Conservation (phyloP, 1,140 invertebrate genomes). For the Calosoma granatense region DNA sequence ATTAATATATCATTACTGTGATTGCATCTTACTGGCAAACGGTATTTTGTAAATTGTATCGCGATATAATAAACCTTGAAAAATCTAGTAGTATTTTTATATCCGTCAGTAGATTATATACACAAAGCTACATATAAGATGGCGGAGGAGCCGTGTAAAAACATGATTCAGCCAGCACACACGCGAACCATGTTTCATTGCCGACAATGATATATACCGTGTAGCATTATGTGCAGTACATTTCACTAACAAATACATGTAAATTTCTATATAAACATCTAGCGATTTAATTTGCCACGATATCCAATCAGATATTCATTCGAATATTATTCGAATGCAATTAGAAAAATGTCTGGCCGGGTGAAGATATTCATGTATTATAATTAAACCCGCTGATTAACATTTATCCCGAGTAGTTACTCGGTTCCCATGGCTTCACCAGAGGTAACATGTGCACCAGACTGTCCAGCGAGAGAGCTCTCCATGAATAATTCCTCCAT, state of each 20-base stretch:
- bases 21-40: background rate
- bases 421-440: background rate
- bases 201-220: no score
- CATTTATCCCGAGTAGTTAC: constrained; percentile 2
- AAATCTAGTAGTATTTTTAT: no score
- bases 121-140: no score
- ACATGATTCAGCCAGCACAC: no score
- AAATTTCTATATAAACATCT: no score
- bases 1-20: constrained; percentile 3
- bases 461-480: background rate
- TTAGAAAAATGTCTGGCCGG: background rate
- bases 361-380: constrained; percentile 1
- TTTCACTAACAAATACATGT: no score
- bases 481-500: background rate
- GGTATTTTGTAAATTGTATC: background rate
- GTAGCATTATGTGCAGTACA: no score
- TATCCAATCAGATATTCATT: background rate
- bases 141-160: no score
- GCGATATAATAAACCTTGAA: background rate
- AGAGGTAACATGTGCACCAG: background rate
- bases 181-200: no score
- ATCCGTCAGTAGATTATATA: no score
- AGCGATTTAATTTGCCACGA: background rate
- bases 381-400: background rate
- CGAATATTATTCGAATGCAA: background rate